Evolutionary conservation across 2,113 vertebrate species (phyloP), one percentile per base, ranked within the genome.

Genomic region (Meleagris gallopavo): DNA sequence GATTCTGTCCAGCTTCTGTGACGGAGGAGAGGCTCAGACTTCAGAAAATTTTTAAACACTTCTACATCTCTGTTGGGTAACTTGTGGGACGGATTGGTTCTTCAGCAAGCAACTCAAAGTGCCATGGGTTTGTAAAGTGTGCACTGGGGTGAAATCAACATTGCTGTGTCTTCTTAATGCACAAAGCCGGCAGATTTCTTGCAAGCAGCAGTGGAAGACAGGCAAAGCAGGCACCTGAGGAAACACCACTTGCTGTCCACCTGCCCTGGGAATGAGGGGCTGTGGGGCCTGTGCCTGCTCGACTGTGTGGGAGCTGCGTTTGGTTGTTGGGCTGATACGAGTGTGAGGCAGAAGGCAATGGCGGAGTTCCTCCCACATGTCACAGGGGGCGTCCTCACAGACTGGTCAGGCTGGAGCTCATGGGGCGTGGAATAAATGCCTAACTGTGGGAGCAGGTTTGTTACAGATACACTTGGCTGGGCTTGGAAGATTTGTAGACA

Each of bases 241-340:
- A 20, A 60, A 21, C 13, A 40, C 48, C 2, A 1, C 3, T 38
- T 16, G 34, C 20, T 7, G 12, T 3, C 32, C 17, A 1, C 27
- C 27, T 15, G 46, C 17, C 40, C 12, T 36, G 43, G 0, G 0
- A 17, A 20, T 15, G 2, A 1, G 27, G 50, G 20, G n/a, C 6
- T 1, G 3, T 11, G 32, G 16, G 13, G 8, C 3, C 1, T 50
- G 11, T 22, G 11, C 24, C 21, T 50, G 48, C 22, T 24, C 11
- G 48, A 50, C 48, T 24, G 48, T 12, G 11, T 50, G 48, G 22
- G 48, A 24, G 48, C 21, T 24, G 22, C 24, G 48, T 50, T 50
- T 50, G 55, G 15, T 3, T 34, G 48, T 74, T 70, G 46, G n/a
- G 9, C 29, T 29, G 21, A 30, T 3, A 34, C 10, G 8, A 40